phyloP scores from a whole-genome alignment of 1,140 invertebrate species.

The Leguminivora glycinivorella region DNA sequence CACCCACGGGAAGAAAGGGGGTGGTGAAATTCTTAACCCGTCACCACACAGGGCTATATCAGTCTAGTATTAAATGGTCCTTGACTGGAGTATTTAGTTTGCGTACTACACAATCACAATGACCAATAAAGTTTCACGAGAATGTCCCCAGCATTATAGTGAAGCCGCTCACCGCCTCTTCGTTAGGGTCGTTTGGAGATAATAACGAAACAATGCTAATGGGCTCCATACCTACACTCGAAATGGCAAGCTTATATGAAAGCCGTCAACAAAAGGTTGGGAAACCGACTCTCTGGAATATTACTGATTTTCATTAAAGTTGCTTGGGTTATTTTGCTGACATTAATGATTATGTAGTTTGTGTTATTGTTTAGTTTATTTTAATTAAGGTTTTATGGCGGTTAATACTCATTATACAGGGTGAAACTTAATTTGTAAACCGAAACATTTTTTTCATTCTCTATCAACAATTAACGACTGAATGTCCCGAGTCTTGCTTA shows the following conservation, averaged over 20 bases:
- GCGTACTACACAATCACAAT: not conserved
- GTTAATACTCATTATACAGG: no score
- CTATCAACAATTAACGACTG: no score
- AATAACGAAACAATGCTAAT: conserved; percentile 15
- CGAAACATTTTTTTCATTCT: no score
- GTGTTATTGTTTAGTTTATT: not conserved
- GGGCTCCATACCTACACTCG: not conserved
- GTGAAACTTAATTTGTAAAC: no score
- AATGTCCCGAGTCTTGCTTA: no score
- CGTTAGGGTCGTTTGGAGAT: conserved; percentile 11
- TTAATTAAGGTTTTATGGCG: not conserved
- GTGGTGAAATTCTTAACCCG: no score
- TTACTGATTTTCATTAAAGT: not conserved
- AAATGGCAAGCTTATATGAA: conserved; percentile 5
- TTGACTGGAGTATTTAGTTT: no score
- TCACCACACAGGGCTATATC: no score
- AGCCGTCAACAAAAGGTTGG: not conserved
- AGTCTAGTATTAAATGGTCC: no score
- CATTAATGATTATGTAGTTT: not conserved
- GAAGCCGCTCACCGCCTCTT: not conserved
- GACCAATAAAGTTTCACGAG: not conserved
- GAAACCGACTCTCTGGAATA: not conserved
- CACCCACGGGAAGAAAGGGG: no score
- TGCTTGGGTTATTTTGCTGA: not conserved
- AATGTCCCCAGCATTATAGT: not conserved